Conservation (phyloP, 2,113 vertebrate species). For the Embiotoca jacksoni region DNA sequence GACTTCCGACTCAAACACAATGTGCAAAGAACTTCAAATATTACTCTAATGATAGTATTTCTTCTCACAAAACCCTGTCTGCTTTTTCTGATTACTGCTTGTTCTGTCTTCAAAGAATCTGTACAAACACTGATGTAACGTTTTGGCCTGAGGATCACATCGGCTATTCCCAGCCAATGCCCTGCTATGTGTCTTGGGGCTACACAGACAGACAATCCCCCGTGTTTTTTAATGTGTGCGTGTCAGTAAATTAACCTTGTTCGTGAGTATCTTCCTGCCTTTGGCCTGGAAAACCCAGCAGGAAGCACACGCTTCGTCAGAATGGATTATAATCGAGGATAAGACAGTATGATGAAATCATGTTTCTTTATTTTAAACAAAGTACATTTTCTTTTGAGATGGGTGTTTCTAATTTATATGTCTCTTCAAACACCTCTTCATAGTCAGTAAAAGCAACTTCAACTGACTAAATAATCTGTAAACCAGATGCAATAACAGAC, state of each 20-base stretch:
- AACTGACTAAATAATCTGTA: slow-evolving; percentile 12
- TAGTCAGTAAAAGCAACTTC: neutral
- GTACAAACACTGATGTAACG: slow-evolving; percentile 45
- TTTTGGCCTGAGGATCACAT: slow-evolving; percentile 10
- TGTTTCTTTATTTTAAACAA: slow-evolving; percentile 18
- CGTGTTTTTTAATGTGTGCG: slow-evolving; percentile 3
- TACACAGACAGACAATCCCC: slow-evolving; percentile 6
- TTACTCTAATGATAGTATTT: neutral
- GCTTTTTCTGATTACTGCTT: neutral
- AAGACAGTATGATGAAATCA: neutral
- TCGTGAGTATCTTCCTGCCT: slow-evolving; percentile 50
- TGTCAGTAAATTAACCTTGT: slow-evolving; percentile 31
- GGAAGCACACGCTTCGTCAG: slow-evolving; percentile 29
- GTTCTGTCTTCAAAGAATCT: neutral
- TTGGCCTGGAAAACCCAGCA: slow-evolving; percentile 38
- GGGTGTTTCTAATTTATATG: too few species aligned
- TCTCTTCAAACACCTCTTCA: neutral
- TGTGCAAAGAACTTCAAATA: slow-evolving; percentile 6
- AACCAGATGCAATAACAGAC: slow-evolving; percentile 14
- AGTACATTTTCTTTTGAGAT: neutral
- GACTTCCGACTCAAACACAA: neutral
- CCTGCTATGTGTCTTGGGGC: neutral
- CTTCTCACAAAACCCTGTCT: neutral
- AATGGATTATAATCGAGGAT: too few species aligned
- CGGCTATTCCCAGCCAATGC: neutral